phyloP scores from a whole-genome alignment of 37 sponge, comb jelly and placozoan genomes.

The Ianthella basta region DNA sequence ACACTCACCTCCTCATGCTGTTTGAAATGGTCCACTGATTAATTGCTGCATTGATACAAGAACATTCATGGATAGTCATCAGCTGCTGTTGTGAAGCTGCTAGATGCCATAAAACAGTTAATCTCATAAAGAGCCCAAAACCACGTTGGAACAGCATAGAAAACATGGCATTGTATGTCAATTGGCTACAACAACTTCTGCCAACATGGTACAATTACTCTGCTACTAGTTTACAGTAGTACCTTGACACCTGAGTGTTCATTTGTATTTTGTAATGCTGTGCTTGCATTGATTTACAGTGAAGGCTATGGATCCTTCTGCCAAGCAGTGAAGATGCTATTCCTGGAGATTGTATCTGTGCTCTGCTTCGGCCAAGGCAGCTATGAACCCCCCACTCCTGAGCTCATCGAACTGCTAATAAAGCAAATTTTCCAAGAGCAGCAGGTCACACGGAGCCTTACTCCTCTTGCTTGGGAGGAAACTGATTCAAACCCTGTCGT shows the following conservation, averaged over 20 bases:
- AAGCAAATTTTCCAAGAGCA: conserved; percentile 50
- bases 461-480: conserved; percentile 31
- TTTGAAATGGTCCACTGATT: not conserved
- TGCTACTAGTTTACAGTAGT: too few relatives aligned
- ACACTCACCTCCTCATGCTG: not conserved
- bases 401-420: conserved; percentile 51
- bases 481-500: conserved; percentile 54
- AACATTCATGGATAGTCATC: too few relatives aligned
- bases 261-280: not conserved
- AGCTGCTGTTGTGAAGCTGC: too few relatives aligned
- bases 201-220: too few relatives aligned
- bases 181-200: too few relatives aligned
- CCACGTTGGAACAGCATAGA: too few relatives aligned
- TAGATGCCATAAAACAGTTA: too few relatives aligned
- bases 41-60: too few relatives aligned
- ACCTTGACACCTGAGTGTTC: too few relatives aligned
- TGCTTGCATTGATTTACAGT: not conserved
- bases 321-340: conserved; percentile 27
- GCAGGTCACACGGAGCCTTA: conserved; percentile 52
- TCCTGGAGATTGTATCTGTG: conserved; percentile 62
- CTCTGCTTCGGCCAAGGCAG: conserved; percentile 69
- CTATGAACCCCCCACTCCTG: conserved; percentile 55
- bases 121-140: too few relatives aligned
- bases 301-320: conserved; percentile 6
- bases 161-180: too few relatives aligned